These are phyloP conservation scores for Tridacna crocea DNA, from an alignment of 2,888 invertebrate species.

Conservation along the genomic window DNA sequence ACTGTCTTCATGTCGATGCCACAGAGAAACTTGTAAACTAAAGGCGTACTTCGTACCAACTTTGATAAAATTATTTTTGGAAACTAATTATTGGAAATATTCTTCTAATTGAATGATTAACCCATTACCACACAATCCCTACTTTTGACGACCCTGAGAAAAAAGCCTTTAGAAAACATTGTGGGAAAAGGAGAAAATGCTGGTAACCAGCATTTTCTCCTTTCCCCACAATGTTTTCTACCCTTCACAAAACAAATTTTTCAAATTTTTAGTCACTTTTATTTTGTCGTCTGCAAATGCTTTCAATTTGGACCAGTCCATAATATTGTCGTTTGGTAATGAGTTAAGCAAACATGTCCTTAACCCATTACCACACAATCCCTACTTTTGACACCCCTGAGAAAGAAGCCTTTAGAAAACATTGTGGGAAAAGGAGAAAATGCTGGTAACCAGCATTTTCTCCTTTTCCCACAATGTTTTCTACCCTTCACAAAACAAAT, in stretches of 20 bases:
- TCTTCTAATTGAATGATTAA: too few species aligned
- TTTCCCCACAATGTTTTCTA: not conserved
- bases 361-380: too few species aligned
- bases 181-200: conserved; percentile 5
- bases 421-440: not conserved
- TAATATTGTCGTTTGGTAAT: not conserved
- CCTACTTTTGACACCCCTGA: too few species aligned
- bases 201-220: not conserved
- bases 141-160: too few species aligned
- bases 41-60: not conserved
- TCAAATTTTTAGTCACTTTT: not conserved
- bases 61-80: too few species aligned
- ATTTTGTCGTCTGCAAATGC: not conserved
- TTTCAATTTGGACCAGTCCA: not conserved
- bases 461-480: not conserved
- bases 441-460: not conserved
- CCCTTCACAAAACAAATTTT: not conserved
- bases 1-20: not conserved
- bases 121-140: too few species aligned
- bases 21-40: not conserved
- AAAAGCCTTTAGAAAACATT: not conserved
- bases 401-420: not conserved
- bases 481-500: not conserved
- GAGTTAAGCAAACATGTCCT: too few species aligned
- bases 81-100: too few species aligned